A percentile compares a stretch with the other conserved stretches of the same genome.
Evolutionary conservation across 2,888 invertebrate genomes (phyloP).

Genomic region (Belgica antarctica): DNA sequence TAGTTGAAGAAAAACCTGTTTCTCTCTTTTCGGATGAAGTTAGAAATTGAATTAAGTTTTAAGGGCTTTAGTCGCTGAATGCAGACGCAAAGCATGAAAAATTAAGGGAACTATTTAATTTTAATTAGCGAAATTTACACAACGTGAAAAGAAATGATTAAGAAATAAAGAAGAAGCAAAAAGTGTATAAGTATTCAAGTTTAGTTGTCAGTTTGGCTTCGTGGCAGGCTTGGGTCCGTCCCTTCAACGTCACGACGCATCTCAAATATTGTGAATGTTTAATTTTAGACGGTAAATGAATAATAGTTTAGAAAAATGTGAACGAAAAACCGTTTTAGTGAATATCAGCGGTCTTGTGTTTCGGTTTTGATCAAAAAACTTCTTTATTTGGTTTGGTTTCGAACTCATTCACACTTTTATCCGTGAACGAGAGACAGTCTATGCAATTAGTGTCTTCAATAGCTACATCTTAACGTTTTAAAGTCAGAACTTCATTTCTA

Average conservation of each 20-base stretch:
- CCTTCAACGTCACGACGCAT: background rate
- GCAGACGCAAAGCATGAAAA: background rate
- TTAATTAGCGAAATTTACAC: slow-evolving; percentile 44
- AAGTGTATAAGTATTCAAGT: slow-evolving; percentile 6
- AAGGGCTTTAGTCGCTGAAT: slow-evolving; percentile 16
- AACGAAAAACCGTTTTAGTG: slow-evolving; percentile 31
- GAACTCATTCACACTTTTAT: too few relatives aligned
- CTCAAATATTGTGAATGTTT: slow-evolving; percentile 1
- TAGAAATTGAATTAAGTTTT: slow-evolving; percentile 22
- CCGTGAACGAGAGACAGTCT: too few relatives aligned
- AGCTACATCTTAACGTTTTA: background rate
- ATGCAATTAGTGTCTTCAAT: too few relatives aligned
- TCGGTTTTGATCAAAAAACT: slow-evolving; percentile 16
- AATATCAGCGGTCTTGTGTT: slow-evolving; percentile 39
- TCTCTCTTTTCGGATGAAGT: slow-evolving; percentile 8
- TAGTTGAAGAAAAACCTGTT: background rate
- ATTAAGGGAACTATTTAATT: slow-evolving; percentile 34
- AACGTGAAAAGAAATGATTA: slow-evolving; percentile 14
- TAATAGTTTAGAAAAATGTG: slow-evolving; percentile 34
- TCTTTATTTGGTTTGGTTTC: slow-evolving; percentile 9
- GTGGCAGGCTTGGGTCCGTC: background rate
- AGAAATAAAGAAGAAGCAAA: slow-evolving; percentile 6
- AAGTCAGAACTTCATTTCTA: background rate
- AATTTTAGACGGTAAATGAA: slow-evolving; percentile 8
- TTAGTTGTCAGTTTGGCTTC: slow-evolving; percentile 13